Evolutionary conservation across 1,140 invertebrate species (phyloP).

Genomic region (Camponotus vicinus): DNA sequence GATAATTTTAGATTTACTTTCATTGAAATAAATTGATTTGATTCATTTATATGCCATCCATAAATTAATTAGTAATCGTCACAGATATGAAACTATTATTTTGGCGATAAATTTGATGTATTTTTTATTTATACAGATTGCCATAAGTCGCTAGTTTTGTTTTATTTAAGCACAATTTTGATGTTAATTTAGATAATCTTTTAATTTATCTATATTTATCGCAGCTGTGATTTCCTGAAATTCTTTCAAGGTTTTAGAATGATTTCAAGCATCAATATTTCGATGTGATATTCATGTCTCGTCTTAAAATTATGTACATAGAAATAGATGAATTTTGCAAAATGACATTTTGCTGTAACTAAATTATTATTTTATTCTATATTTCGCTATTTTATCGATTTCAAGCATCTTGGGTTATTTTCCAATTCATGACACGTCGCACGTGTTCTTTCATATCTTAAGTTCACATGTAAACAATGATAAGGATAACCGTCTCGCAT

Average conservation of each 20-base stretch:
- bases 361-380: background rate
- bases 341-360: background rate
- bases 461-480: background rate
- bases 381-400: background rate
- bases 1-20: conserved; percentile 18
- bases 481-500: background rate
- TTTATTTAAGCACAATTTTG: conserved; percentile 9
- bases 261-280: background rate
- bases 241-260: background rate
- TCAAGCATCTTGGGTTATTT: background rate
- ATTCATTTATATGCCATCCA: no score
- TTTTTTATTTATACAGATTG: background rate
- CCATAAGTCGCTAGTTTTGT: conserved; percentile 1
- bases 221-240: background rate
- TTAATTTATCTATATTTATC: conserved; percentile 1
- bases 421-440: background rate
- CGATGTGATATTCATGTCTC: background rate
- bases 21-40: background rate
- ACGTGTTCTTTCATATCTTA: background rate
- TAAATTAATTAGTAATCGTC: conserved; percentile 10
- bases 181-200: background rate
- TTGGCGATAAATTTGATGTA: background rate
- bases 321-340: conserved; percentile 10
- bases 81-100: background rate
- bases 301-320: background rate